These are phyloP conservation scores for Drosophila testacea DNA, from an alignment of 2,888 invertebrate genomes.

Conservation along the genomic window DNA sequence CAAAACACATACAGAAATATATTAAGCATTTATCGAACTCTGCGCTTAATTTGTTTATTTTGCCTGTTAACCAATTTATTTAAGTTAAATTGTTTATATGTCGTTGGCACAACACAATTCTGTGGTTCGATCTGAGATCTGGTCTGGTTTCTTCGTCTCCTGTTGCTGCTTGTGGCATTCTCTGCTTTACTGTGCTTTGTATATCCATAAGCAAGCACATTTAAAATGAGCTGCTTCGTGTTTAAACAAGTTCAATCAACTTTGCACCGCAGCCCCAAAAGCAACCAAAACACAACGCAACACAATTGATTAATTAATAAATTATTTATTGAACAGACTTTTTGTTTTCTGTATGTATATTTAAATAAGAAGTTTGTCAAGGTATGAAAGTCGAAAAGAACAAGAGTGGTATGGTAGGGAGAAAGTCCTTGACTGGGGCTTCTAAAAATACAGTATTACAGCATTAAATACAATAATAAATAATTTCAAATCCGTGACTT, in stretches of 20 bases:
- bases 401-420: background rate
- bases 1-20: background rate
- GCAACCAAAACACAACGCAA: conserved; percentile 12
- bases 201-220: conserved; percentile 46
- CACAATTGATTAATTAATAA: conserved; percentile 71
- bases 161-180: conserved; percentile 17
- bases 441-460: too few species aligned
- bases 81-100: conserved; percentile 73
- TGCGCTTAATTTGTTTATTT: conserved; percentile 75
- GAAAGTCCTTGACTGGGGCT: background rate
- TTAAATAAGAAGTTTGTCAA: conserved; percentile 39
- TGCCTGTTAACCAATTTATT: conserved; percentile 77
- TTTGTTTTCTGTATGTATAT: conserved; percentile 3
- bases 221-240: conserved; percentile 66
- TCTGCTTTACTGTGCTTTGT: background rate
- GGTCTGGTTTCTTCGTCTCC: conserved; percentile 55
- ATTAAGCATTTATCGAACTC: conserved; percentile 65
- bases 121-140: conserved; percentile 48
- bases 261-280: conserved; percentile 62
- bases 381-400: background rate
- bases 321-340: conserved; percentile 58
- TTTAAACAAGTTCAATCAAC: conserved; percentile 71
- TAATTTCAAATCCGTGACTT: too few species aligned
- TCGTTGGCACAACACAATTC: conserved; percentile 52
- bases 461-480: too few species aligned